Conservation (phyloP, 2,113 vertebrate genomes). For the Tetrao urogallus region DNA sequence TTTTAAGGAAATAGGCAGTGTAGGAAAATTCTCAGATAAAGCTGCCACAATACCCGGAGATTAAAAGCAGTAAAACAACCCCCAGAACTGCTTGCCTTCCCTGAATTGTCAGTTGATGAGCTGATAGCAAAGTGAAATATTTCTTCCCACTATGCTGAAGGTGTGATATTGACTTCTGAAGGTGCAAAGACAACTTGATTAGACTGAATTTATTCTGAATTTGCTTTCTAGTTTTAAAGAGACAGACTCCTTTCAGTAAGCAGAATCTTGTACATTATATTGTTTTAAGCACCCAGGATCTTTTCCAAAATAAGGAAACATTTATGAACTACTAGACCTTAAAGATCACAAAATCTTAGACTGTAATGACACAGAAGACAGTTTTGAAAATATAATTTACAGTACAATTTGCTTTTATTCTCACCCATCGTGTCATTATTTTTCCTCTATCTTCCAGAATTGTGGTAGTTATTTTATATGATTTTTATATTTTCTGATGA, state of each 20-base stretch:
- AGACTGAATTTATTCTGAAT: constrained; percentile 12
- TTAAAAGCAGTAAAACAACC: constrained; percentile 29
- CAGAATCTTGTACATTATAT: neutral
- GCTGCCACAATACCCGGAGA: constrained; percentile 5
- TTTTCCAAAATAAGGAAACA: neutral
- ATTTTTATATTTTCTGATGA: neutral
- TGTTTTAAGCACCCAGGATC: neutral
- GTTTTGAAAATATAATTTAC: neutral
- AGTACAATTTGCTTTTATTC: neutral
- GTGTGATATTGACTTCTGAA: constrained; percentile 57
- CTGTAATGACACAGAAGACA: neutral
- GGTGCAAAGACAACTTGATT: constrained; percentile 46
- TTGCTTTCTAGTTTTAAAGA: constrained; percentile 34
- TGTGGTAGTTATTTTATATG: neutral
- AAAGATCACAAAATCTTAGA: neutral
- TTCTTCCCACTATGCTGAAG: constrained; percentile 41
- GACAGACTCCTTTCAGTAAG: neutral
- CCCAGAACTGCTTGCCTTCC: constrained; percentile 10
- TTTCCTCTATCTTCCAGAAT: neutral
- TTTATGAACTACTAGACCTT: neutral
- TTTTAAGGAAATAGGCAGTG: constrained; percentile 7
- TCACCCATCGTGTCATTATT: neutral
- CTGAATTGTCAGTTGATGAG: constrained; percentile 45
- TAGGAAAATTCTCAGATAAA: constrained; percentile 27
- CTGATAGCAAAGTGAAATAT: constrained; percentile 51